phyloP scores from a whole-genome alignment of 2,113 vertebrate species.

The Hemichromis elongatus region DNA sequence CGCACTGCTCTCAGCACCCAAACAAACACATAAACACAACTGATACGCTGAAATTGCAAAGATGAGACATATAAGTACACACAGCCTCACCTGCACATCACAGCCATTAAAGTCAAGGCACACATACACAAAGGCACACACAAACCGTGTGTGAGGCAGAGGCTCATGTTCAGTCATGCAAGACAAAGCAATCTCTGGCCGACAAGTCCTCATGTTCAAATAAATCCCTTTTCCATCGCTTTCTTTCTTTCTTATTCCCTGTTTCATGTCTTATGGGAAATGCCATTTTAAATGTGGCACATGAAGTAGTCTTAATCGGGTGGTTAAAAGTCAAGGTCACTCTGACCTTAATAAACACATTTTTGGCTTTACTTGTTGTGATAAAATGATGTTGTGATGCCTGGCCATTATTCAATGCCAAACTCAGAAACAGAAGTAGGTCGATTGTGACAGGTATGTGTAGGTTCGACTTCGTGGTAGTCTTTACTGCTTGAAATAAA shows the following conservation, averaged over 20 bases:
- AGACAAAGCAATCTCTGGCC: slow-evolving; percentile 53
- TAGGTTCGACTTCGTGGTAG: background rate
- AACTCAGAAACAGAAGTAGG: background rate
- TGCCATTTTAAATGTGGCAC: background rate
- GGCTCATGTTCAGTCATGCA: slow-evolving; percentile 46
- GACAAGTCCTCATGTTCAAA: slow-evolving; percentile 40
- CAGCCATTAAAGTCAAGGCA: background rate
- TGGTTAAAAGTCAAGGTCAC: background rate
- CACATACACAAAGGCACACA: background rate
- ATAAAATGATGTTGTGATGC: background rate
- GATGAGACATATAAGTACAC: background rate
- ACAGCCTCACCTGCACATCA: slow-evolving; percentile 10
- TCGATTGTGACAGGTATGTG: background rate
- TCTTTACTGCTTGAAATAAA: background rate
- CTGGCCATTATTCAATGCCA: background rate
- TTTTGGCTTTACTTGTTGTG: background rate
- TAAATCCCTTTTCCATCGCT: slow-evolving; percentile 24
- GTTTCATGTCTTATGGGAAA: background rate
- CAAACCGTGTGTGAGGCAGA: background rate
- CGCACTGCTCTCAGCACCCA: background rate
- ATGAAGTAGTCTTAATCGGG: background rate
- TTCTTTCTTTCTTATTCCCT: background rate
- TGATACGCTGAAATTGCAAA: background rate
- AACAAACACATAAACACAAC: background rate
- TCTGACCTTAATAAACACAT: background rate